phyloP scores from a whole-genome alignment of 53 echinoderm and acorn worm genomes.

The Henricia sp. region DNA sequence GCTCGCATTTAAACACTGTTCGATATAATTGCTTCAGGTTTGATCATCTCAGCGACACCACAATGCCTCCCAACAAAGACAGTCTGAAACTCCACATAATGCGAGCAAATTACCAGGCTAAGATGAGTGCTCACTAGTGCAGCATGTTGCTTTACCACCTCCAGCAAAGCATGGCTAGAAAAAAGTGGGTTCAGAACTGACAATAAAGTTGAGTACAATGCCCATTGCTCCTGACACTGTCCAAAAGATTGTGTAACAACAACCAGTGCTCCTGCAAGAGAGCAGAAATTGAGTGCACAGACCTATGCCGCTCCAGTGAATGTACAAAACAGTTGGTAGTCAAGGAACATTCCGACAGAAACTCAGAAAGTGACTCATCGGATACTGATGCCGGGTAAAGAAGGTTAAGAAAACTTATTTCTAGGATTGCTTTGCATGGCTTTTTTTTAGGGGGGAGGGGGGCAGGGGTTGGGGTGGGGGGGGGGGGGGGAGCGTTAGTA shows the following conservation, averaged over 20 bases:
- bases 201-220: conserved; percentile 37
- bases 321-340: conserved; percentile 2
- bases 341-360: conserved; percentile 11
- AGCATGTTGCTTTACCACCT: conserved; percentile 16
- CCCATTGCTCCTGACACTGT: conserved; percentile 39
- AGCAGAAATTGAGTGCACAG: conserved; percentile 28
- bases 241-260: conserved; percentile 35
- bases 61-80: conserved; percentile 49
- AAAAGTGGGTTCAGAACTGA: neutral
- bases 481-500: too few relatives aligned
- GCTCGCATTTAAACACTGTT: conserved; percentile 28
- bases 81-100: conserved; percentile 37
- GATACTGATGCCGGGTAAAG: too few relatives aligned
- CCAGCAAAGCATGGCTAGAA: conserved; percentile 37
- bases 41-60: conserved; percentile 37
- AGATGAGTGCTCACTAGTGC: conserved; percentile 20
- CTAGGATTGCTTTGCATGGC: too few relatives aligned
- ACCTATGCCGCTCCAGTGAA: conserved; percentile 24
- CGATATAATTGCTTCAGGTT: conserved; percentile 50
- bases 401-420: too few relatives aligned
- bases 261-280: conserved; percentile 44
- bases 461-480: too few relatives aligned
- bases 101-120: conserved; percentile 44
- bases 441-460: too few relatives aligned
- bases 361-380: conserved; percentile 19